A percentile compares a stretch with the other conserved stretches of the same genome.
phyloP scores from a whole-genome alignment of 1,140 invertebrate species.

The Chrysopa pallens region DNA sequence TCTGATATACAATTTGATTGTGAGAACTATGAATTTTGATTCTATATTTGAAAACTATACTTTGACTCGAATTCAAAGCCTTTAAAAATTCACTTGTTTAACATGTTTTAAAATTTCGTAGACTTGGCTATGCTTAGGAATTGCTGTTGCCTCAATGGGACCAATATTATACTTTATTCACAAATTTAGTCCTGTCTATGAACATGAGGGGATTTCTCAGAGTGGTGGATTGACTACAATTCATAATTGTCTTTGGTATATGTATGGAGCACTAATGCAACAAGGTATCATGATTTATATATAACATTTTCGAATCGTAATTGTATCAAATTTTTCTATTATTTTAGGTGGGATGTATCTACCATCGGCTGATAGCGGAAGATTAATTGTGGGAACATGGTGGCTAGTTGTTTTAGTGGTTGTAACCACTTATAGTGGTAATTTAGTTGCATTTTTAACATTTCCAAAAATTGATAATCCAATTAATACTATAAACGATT shows the following conservation, averaged over 20 bases:
- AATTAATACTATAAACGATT: constrained; percentile 51
- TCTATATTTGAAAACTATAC: too few relatives aligned
- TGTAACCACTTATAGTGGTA: constrained; percentile 83
- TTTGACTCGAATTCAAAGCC: too few relatives aligned
- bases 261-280: constrained; percentile 75
- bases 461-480: constrained; percentile 71
- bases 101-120: constrained; percentile 19
- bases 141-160: constrained; percentile 52
- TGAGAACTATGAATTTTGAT: too few relatives aligned
- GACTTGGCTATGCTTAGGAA: constrained; percentile 66
- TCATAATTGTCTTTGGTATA: constrained; percentile 73
- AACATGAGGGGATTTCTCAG: constrained; percentile 30
- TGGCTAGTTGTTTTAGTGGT: constrained; percentile 83
- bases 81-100: constrained; percentile 1
- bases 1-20: too few relatives aligned
- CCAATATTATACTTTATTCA: constrained; percentile 65
- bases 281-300: constrained; percentile 53
- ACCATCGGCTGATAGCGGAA: constrained; percentile 67
- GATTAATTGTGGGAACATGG: constrained; percentile 78
- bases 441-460: constrained; percentile 82
- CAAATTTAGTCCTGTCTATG: constrained; percentile 47
- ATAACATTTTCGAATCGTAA: too few relatives aligned
- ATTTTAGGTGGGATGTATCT: constrained; percentile 64
- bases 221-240: constrained; percentile 44
- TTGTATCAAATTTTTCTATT: neutral